Percentiles rank a stretch among this genome's conserved stretches.
phyloP scores from a whole-genome alignment of 2,888 invertebrate species.

The Microdon myrmicae region DNA sequence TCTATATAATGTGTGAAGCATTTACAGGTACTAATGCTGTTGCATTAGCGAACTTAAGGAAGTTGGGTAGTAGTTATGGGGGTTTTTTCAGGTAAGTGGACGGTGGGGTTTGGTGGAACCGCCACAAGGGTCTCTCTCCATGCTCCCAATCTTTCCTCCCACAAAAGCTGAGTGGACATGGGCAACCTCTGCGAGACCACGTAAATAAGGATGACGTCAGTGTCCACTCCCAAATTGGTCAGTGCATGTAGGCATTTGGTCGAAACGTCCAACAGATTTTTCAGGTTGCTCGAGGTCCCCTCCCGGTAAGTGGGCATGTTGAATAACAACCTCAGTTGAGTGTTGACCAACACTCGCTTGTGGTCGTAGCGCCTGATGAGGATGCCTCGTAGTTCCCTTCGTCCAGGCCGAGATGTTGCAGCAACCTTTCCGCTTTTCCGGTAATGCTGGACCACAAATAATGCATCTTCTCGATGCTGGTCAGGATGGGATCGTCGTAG shows the following conservation, averaged over 20 bases:
- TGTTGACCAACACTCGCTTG: not conserved
- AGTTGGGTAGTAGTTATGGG: too few species aligned
- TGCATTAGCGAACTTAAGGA: too few species aligned
- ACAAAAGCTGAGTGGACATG: not conserved
- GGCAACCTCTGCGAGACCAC: slow-evolving; percentile 2
- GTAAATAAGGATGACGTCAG: not conserved
- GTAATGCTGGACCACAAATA: slow-evolving; percentile 2
- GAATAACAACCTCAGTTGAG: slow-evolving; percentile 3
- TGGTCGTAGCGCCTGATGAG: not conserved
- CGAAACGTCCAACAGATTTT: slow-evolving; percentile 1
- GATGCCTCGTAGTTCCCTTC: slow-evolving; percentile 2
- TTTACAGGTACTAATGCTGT: too few species aligned
- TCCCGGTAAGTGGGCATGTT: not conserved
- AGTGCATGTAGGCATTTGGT: slow-evolving; percentile 4
- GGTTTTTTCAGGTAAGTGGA: too few species aligned
- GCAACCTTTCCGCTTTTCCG: slow-evolving; percentile 3
- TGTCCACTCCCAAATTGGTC: not conserved
- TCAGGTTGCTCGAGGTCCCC: not conserved
- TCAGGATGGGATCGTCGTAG: not conserved
- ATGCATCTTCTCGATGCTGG: slow-evolving; percentile 4
- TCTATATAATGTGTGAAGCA: too few species aligned
- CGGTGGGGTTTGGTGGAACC: too few species aligned
- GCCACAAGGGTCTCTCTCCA: too few species aligned
- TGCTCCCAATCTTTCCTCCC: not conserved
- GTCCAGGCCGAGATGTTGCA: slow-evolving; percentile 2